Conservation (phyloP, 2,888 invertebrate genomes). For the Pelosia muscerda region DNA sequence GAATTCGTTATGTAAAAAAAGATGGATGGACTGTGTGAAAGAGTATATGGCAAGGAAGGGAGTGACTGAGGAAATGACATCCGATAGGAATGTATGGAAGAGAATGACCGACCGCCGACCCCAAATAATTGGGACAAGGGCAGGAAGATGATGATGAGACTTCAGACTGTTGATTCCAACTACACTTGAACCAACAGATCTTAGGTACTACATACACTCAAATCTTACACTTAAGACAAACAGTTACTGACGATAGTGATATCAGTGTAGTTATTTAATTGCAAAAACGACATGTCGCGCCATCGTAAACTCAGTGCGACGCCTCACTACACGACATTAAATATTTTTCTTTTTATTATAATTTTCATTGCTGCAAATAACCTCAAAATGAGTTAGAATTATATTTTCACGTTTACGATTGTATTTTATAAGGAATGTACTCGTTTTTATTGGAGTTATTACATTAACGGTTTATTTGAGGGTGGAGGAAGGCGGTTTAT, state of each 20-base stretch:
- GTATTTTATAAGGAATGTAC: conserved; percentile 16
- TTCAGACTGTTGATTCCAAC: too few relatives aligned
- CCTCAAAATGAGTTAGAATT: conserved; percentile 23
- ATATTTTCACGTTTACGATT: conserved; percentile 18
- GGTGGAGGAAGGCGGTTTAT: background rate
- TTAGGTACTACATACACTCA: too few relatives aligned
- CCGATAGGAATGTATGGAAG: too few relatives aligned
- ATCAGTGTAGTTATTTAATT: conserved; percentile 19
- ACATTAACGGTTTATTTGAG: conserved; percentile 15
- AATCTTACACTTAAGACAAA: background rate
- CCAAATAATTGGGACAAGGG: too few relatives aligned
- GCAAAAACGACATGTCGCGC: conserved; percentile 35
- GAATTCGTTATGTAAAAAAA: too few relatives aligned
- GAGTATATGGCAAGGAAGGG: too few relatives aligned
- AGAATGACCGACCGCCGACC: too few relatives aligned
- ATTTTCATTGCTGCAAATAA: conserved; percentile 26
- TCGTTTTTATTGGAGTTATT: conserved; percentile 13
- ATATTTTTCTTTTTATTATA: conserved; percentile 29
- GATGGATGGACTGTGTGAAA: too few relatives aligned
- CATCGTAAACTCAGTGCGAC: conserved; percentile 38
- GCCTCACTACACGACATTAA: conserved; percentile 21
- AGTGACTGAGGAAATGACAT: too few relatives aligned
- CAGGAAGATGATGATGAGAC: too few relatives aligned
- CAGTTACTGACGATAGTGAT: conserved; percentile 4
- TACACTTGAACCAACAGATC: too few relatives aligned